Base-by-base conservation (phyloP, 2,888 invertebrate genomes). In the Trichopoda pennipes region DNA sequence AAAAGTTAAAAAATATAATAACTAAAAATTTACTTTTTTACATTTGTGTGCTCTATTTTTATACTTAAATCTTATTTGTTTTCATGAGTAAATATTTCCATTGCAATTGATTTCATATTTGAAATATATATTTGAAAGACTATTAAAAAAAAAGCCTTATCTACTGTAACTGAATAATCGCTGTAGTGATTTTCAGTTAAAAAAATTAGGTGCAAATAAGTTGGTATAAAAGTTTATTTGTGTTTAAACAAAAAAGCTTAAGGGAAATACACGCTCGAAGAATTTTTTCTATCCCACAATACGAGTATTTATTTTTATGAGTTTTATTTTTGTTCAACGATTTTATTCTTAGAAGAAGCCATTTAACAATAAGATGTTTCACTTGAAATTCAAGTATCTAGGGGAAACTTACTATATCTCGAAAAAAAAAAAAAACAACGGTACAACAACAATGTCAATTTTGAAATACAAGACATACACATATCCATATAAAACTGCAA, bases 341-440 rank as follows among this genome's bases (percentile, higher is more conserved):
- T 12, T 44, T 44, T 44, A 1, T 44, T 44, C n/a, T n/a, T 44
- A 14, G 14, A 44, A 16, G 3, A 44, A 38, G 38, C 19, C 8
- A 32, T 12, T 60, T 17, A 60, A 60, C 32, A 49, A n/a, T 7
- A 42, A 16, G 38, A 28, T 28, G 38, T 38, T 72, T 51, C 38
- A 51, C 49, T 51, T 38, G 23, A 51, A 72, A 3, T 51, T 10
- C 38, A 72, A 70, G 47, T 49, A 49, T n/a, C 32, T 49, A 12
- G n/a, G 47, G 69, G 56, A 32, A 32, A 32, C 6, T 16, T 10
- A 19, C 19, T 10, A 14, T 53, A 47, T 28, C 3, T 3, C 2
- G 23, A 28, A 28, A 19, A 21, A 16, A 0, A 1, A 17, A 2
- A 16, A 53, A 61, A 49, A 42, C 23, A 12, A 56, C n/a, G n/a